phyloP scores from a whole-genome alignment of 2,113 vertebrate species.

The Xenopus laevis region DNA sequence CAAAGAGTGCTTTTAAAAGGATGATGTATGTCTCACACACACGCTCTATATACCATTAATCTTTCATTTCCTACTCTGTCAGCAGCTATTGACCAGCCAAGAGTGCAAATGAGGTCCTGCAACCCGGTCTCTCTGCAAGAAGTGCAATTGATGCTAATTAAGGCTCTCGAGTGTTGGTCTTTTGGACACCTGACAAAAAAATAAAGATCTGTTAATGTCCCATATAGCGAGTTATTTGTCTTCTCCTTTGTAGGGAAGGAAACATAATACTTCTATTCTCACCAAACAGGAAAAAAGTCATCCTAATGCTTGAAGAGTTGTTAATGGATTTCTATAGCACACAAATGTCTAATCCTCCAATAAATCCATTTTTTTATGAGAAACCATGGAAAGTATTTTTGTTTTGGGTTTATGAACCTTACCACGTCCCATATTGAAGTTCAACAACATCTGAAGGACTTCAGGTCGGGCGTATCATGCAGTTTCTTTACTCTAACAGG shows the following conservation, averaged over 20 bases:
- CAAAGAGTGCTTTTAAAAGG: too few species aligned
- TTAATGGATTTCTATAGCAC: not conserved
- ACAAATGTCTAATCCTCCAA: not conserved
- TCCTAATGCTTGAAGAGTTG: too few species aligned
- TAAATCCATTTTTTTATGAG: not conserved
- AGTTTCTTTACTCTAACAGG: too few species aligned
- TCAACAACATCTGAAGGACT: too few species aligned
- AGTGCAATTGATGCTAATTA: not conserved
- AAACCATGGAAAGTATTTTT: too few species aligned
- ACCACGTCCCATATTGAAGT: too few species aligned
- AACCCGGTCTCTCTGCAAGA: not conserved
- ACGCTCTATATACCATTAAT: not conserved
- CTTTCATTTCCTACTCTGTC: conserved; percentile 22
- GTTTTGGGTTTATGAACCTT: too few species aligned
- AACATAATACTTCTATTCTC: conserved; percentile 10
- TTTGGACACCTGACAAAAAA: conserved; percentile 8
- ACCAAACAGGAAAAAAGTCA: conserved; percentile 17
- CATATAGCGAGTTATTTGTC: conserved; percentile 10
- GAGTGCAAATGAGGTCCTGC: conserved; percentile 23
- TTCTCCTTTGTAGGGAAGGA: conserved; percentile 3
- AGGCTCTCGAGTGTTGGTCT: conserved; percentile 5
- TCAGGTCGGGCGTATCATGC: too few species aligned
- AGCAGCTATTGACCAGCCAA: conserved; percentile 12
- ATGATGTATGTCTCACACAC: too few species aligned
- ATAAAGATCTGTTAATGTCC: not conserved